Evolutionary conservation across 2,888 invertebrate species (phyloP), one percentile per base, ranked within the genome.

Genomic region (Chironomus tentans): DNA sequence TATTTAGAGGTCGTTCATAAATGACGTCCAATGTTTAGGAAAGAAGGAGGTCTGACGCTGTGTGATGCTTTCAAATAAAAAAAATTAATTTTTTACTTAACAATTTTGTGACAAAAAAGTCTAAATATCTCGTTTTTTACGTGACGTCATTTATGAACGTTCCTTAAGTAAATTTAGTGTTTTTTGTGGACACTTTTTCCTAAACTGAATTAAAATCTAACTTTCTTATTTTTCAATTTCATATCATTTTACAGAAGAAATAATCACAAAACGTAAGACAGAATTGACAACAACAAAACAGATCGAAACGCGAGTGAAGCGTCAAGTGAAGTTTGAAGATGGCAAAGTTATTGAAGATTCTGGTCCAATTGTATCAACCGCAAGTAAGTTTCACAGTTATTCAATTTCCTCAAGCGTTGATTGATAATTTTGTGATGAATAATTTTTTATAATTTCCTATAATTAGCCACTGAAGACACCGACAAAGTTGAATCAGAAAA

Each of bases 231-330:
- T 21, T 6, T 68, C 5, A 24, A 68, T 22, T 70, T 77, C 70
- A 47, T n/a, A n/a, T n/a, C n/a, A 72, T 10, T 78, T 87, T 87
- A 77, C 88, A 95, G 95, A 95, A 86, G 95, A 95, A 91, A 94
- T 94, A 93, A 90, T 94, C 84, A 94, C 93, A 80, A 91, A 92
- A 82, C 93, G 93, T 85, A 94, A 93, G 85, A 92, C 92, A 80
- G 95, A 95, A 85, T 89, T 94, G 81, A 92, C 92, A 79, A 95
- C 94, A 78, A 94, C 93, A 77, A 90, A 93, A 79, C 95, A 95
- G 85, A 95, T 95, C 80, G 95, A 95, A 81, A 95, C 95, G 65
- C 86, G 95, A 78, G 94, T 95, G 62, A 94, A 95, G 84, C 87
- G 95, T 65, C 94, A 95, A 85, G 88, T 95, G 78, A 90, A 94